Percentiles rank a stretch among this genome's conserved stretches.
phyloP scores from a whole-genome alignment of 2,888 invertebrate genomes.

The Caenorhabditis panamensis region DNA sequence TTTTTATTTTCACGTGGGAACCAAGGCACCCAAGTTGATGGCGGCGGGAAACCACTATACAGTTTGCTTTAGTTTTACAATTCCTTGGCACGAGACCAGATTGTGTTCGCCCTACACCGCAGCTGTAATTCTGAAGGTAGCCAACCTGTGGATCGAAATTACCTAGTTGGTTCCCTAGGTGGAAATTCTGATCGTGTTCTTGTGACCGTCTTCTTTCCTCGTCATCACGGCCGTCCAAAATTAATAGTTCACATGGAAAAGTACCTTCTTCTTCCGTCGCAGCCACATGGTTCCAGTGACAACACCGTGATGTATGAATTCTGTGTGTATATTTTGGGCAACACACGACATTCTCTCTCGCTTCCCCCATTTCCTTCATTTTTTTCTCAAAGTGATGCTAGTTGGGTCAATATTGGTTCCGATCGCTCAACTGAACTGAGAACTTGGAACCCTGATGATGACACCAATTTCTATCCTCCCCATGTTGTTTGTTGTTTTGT shows the following conservation, averaged over 20 bases:
- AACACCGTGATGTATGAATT: constrained; percentile 19
- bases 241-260: constrained; percentile 7
- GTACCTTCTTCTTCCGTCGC: background rate
- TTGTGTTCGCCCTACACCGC: background rate
- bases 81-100: background rate
- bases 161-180: background rate
- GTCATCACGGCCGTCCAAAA: background rate
- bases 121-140: background rate
- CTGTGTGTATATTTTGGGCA: constrained; percentile 11
- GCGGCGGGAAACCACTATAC: constrained; percentile 1
- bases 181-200: background rate
- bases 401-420: constrained; percentile 10
- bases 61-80: background rate
- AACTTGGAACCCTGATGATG: background rate
- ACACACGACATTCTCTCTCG: constrained; percentile 14
- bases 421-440: background rate
- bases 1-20: background rate
- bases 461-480: background rate
- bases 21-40: background rate
- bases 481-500: background rate
- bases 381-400: constrained; percentile 10
- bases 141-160: background rate
- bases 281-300: constrained; percentile 9
- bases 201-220: background rate
- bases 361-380: background rate